These are phyloP conservation scores for Tenthredo livida DNA, from an alignment of 2,888 invertebrate genomes.

Conservation along the genomic window DNA sequence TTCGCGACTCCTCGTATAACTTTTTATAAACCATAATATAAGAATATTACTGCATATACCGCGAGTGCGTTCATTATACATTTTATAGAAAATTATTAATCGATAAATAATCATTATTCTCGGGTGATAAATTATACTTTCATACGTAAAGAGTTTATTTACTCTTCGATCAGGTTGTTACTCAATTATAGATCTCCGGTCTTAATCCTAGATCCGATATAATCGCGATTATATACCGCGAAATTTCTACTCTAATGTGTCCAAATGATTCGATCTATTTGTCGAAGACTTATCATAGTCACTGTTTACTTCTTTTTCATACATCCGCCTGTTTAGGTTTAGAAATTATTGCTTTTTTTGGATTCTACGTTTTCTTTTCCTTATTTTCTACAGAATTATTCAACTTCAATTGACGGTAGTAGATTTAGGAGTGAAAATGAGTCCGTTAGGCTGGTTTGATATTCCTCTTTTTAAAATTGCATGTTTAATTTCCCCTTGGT, in stretches of 20 bases:
- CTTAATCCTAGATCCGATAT: background rate
- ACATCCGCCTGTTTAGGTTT: background rate
- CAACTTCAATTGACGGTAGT: background rate
- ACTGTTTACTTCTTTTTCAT: background rate
- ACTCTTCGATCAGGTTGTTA: background rate
- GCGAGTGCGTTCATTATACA: background rate
- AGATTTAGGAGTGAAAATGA: background rate
- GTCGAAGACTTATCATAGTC: background rate
- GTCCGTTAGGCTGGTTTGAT: background rate
- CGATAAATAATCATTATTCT: background rate
- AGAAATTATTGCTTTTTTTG: background rate
- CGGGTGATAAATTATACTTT: background rate
- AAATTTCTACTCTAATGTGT: background rate
- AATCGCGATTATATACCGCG: background rate
- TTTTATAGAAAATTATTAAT: background rate
- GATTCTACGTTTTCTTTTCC: background rate
- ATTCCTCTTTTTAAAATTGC: constrained; percentile 4
- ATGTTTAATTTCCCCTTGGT: constrained; percentile 46
- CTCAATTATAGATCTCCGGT: background rate
- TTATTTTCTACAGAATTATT: background rate
- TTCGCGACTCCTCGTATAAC: background rate
- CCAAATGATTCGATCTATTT: background rate
- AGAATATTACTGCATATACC: too few species aligned
- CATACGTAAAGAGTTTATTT: background rate
- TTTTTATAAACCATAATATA: too few species aligned